phyloP scores from a whole-genome alignment of 2,888 invertebrate genomes.

The Stenoptilia bipunctidactyla region DNA sequence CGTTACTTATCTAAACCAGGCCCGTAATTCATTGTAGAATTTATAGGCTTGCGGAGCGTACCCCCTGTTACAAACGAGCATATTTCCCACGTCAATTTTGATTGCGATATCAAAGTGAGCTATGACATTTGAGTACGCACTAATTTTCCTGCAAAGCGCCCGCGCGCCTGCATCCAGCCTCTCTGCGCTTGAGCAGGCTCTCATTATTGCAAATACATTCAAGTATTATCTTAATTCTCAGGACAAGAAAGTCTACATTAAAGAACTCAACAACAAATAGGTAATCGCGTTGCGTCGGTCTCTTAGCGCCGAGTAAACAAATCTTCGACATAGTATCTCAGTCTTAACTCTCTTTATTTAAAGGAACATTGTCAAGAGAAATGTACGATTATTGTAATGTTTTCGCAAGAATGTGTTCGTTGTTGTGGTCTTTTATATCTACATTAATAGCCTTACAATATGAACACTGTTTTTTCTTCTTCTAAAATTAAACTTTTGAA shows the following conservation, averaged over 20 bases:
- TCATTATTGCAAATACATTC: no score
- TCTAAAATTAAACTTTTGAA: no score
- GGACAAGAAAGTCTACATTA: constrained; percentile 40
- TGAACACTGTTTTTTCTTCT: no score
- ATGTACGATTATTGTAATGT: constrained; percentile 64
- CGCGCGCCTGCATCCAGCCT: no score
- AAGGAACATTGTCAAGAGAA: constrained; percentile 67
- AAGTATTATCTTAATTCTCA: no score
- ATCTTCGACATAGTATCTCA: constrained; percentile 65
- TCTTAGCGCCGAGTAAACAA: constrained; percentile 40
- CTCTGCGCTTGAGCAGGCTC: no score
- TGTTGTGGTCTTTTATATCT: no score
- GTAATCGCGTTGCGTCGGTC: constrained; percentile 31
- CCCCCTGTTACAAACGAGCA: constrained; percentile 57
- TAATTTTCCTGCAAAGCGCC: constrained; percentile 36
- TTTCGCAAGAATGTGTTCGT: constrained; percentile 27
- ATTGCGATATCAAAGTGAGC: constrained; percentile 63
- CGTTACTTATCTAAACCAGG: constrained; percentile 31
- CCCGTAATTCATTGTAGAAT: constrained; percentile 60
- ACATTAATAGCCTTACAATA: no score
- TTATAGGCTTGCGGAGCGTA: constrained; percentile 46
- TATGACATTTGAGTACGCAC: constrained; percentile 59
- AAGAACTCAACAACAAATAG: constrained; percentile 22
- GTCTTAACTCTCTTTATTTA: constrained; percentile 65
- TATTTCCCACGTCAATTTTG: constrained; percentile 68